phyloP scores from a whole-genome alignment of 2,888 invertebrate genomes.

The Drosophila siamana region DNA sequence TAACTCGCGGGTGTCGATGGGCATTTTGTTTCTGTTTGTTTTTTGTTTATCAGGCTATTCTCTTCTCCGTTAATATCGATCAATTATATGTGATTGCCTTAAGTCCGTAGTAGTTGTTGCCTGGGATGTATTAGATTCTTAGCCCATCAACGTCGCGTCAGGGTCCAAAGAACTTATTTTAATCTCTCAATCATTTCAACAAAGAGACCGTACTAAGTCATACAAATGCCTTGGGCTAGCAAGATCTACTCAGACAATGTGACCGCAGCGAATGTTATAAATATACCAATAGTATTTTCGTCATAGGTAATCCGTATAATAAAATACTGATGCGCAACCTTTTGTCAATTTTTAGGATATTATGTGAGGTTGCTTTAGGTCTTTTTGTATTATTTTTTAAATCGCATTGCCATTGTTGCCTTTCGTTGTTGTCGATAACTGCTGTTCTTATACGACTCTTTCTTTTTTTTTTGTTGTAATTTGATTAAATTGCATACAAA shows the following conservation, averaged over 20 bases:
- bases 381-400: slow-evolving; percentile 5
- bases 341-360: slow-evolving; percentile 13
- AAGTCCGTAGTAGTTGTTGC: background rate
- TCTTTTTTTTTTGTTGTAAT: slow-evolving; percentile 13
- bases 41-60: too few relatives aligned
- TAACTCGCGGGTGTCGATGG: slow-evolving; percentile 82
- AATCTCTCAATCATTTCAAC: background rate
- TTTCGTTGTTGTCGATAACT: slow-evolving; percentile 43
- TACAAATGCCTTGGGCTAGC: background rate
- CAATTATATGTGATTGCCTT: background rate
- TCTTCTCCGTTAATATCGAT: background rate
- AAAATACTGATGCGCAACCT: slow-evolving; percentile 8
- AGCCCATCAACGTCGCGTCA: slow-evolving; percentile 13
- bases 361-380: background rate
- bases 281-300: background rate
- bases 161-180: slow-evolving; percentile 38
- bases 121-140: background rate
- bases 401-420: slow-evolving; percentile 37
- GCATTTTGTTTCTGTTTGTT: slow-evolving; percentile 72
- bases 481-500: slow-evolving; percentile 1
- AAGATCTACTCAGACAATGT: background rate
- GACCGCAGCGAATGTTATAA: background rate
- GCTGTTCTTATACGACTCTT: slow-evolving; percentile 1
- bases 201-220: slow-evolving; percentile 17
- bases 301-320: background rate